Evolutionary conservation across 2,888 invertebrate species (phyloP), one percentile per base, ranked within the genome.

Genomic region (Thymelicus acteon): DNA sequence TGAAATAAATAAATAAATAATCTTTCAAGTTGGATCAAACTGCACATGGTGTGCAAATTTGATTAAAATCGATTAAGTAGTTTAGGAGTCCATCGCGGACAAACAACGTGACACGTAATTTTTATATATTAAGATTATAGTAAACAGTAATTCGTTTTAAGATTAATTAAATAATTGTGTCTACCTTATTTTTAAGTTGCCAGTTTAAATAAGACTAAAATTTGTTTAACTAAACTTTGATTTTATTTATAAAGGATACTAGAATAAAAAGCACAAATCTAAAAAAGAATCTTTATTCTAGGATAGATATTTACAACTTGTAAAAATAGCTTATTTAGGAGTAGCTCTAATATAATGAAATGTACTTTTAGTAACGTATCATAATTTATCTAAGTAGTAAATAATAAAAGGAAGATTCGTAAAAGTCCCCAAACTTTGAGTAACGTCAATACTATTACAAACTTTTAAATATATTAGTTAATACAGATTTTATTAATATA

Each of bases 281-380:
- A 49, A 39, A 72, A 72, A 72, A 77, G 75, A 78, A 69, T 77
- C 75, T 80, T 79, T 76, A 78, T 77, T 75, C 68, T 87, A 86
- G 85, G 82, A 82, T 85, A 86, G 83, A 79, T 90, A 90, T 90
- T 89, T 90, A 90, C 90, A 90, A 86, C 84, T 82, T 81, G 78
- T 79, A 81, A 82, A 82, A 78, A 82, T 84, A 85, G 78, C 75
- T 58, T 70, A 70, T 67, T 48, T 63, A 31, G 39, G 47, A 80
- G 71, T 74, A 75, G 58, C 74, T 75, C 73, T 80, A 82, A 80
- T 84, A 82, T 80, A 79, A 84, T 77, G 83, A 82, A 80, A 79
- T 90, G 88, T 89, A 89, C 88, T 89, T 87, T 77, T 71, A 81
- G 74, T 76, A 76, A 75, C 77, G 74, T 73, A 78, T 72, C 72